Base-by-base conservation (phyloP, 2,888 invertebrate species). In the Crematogaster levior region DNA sequence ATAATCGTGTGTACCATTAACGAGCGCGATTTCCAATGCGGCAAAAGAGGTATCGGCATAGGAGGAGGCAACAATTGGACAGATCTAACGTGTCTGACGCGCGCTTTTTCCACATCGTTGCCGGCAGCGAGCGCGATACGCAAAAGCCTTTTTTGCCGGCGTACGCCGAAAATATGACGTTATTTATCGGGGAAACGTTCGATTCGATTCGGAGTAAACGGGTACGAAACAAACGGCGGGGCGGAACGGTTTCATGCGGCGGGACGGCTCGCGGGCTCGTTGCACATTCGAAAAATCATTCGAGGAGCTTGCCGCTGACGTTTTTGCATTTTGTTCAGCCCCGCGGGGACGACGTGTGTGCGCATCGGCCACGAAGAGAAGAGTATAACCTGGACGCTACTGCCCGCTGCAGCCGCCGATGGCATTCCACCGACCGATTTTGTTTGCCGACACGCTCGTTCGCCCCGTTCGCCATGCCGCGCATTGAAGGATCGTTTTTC, bases 361-460 rank as follows among this genome's bases (percentile, higher is more conserved):
- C 87, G 85, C 87, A 79, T 66, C 84, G 63, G 79, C 70, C 63
- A 61, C 83, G 86, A 77, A 73, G 79, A 81, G 61, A 75, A 53
- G 3, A 58, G 51, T 3, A 24, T 61, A 46, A 75, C 40, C 81
- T 73, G 48, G 84, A 51, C 81, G 84, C 70, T 46, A 12, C 70
- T 53, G 72, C 56, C 34, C 58, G 80, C 21, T 27, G 80, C 73
- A 58, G 43, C n/a, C 68, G 73, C 63, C 82, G 82, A 82, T 84
- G 83, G 75, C 70, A 74, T 88, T 92, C 92, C 90, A 90, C 89
- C 91, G 91, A 91, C 84, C 91, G 93, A 90, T 91, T 94, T 89
- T 94, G 94, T 94, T 94, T 94, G 91, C 94, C 92, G 92, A 94
- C 93, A 94, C 91, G 91, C 91, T 90, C 91, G 83, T 40, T 63